Evolutionary conservation across 1,140 invertebrate genomes (phyloP).

Genomic region (Pygmarrhopalites habei): DNA sequence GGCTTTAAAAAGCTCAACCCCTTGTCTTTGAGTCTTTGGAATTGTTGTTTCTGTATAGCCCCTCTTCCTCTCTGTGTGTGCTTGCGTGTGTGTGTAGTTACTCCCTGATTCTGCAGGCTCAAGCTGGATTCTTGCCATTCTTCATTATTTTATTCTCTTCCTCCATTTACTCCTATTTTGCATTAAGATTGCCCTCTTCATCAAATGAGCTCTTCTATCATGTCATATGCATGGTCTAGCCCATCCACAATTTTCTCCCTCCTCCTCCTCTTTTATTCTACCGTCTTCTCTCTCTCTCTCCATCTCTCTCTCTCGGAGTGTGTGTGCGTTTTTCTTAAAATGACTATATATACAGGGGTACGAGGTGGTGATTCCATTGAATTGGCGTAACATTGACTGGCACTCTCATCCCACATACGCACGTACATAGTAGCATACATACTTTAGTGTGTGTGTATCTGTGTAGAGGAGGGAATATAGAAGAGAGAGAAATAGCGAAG

Average conservation of each 20-base stretch:
- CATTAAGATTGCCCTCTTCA: conserved; percentile 28
- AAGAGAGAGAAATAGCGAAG: too few species aligned
- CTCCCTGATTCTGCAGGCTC: not conserved
- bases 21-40: too few species aligned
- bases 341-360: too few species aligned
- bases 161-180: conserved; percentile 19
- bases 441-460: too few species aligned
- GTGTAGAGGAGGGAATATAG: too few species aligned
- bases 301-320: too few species aligned
- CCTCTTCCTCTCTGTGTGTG: conserved; percentile 1
- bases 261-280: not conserved
- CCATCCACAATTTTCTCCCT: not conserved
- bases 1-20: too few species aligned
- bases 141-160: conserved; percentile 19
- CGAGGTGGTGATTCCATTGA: too few species aligned
- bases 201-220: conserved; percentile 17
- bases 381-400: too few species aligned
- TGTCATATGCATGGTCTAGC: conserved; percentile 16
- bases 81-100: not conserved
- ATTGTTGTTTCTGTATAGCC: conserved; percentile 3
- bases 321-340: too few species aligned
- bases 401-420: too few species aligned
- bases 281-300: not conserved
- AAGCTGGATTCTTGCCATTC: conserved; percentile 28
- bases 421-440: too few species aligned